Percentiles rank a stretch among this genome's conserved stretches.
These are phyloP conservation scores for Heliangelus exortis DNA, from an alignment of 2,797 vertebrate species.

Conservation along the genomic window DNA sequence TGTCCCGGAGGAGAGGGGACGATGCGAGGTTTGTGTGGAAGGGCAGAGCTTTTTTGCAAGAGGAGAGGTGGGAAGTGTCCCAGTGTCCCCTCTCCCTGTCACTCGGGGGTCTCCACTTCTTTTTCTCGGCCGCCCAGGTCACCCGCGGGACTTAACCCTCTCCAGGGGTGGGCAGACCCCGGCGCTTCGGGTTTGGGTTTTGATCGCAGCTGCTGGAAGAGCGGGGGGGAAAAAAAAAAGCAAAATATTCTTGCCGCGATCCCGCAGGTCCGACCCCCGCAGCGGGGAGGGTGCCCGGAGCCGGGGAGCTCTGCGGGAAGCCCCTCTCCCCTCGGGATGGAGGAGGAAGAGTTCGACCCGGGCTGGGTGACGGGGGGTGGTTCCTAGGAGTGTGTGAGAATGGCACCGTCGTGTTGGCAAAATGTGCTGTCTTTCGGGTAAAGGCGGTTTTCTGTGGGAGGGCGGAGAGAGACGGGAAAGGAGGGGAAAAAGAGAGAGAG, in stretches of 20 bases:
- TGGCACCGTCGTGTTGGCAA: background rate
- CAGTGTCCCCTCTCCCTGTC: rapidly evolving
- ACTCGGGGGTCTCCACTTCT: rapidly evolving
- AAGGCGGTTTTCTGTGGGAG: background rate
- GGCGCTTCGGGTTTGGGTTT: background rate
- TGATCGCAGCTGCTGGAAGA: background rate
- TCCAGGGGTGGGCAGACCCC: rapidly evolving
- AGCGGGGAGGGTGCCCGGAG: background rate
- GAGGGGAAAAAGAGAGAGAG: background rate
- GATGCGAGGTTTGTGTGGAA: rapidly evolving
- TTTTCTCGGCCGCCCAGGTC: rapidly evolving
- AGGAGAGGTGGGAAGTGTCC: background rate
- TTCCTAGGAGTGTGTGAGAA: background rate
- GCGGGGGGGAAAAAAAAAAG: background rate
- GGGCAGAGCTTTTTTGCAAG: background rate
- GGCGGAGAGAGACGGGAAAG: background rate
- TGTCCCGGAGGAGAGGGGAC: rapidly evolving
- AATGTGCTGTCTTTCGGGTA: background rate
- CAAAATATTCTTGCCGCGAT: rapidly evolving
- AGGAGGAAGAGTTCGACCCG: background rate
- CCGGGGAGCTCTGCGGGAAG: background rate
- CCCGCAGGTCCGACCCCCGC: rapidly evolving
- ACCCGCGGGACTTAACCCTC: background rate
- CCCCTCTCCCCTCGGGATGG: background rate
- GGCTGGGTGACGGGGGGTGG: too few relatives aligned